A percentile compares a stretch with the other conserved stretches of the same genome.
Evolutionary conservation across 2,888 invertebrate genomes (phyloP).

Genomic region (Anticlea derivata): DNA sequence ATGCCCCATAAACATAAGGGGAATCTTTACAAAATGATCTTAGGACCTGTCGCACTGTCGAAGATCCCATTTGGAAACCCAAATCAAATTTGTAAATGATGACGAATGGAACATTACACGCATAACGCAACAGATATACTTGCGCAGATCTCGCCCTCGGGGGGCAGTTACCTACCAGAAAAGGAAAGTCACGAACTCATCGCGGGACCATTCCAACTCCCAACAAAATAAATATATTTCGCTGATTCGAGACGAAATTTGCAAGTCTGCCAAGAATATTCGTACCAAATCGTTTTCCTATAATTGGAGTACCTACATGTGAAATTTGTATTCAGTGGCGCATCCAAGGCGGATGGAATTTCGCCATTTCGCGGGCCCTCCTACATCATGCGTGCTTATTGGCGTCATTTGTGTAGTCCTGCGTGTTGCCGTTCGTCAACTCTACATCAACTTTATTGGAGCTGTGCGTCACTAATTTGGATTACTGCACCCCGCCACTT

Average conservation of each 20-base stretch:
- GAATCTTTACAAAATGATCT: no score
- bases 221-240: constrained; percentile 82
- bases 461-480: constrained; percentile 32
- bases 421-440: constrained; percentile 51
- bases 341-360: constrained; percentile 80
- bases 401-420: constrained; percentile 73
- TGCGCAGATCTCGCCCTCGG: constrained; percentile 36
- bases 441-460: constrained; percentile 47
- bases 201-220: constrained; percentile 65
- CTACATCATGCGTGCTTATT: constrained; percentile 82
- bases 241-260: constrained; percentile 81
- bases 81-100: constrained; percentile 2
- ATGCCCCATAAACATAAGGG: no score
- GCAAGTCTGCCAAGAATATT: constrained; percentile 84
- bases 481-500: constrained; percentile 15
- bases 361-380: constrained; percentile 74
- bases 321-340: constrained; percentile 83
- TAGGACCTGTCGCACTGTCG: no score
- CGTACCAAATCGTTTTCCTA: constrained; percentile 84
- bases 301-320: constrained; percentile 81
- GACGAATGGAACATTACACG: constrained; percentile 22
- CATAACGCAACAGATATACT: constrained; percentile 43
- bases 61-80: background rate
- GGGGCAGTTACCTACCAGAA: constrained; percentile 56
- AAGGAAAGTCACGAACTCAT: constrained; percentile 70